Evolutionary conservation across 2,797 vertebrate genomes (phyloP), one percentile per base, ranked within the genome.

Genomic region (Ibycter americanus): DNA sequence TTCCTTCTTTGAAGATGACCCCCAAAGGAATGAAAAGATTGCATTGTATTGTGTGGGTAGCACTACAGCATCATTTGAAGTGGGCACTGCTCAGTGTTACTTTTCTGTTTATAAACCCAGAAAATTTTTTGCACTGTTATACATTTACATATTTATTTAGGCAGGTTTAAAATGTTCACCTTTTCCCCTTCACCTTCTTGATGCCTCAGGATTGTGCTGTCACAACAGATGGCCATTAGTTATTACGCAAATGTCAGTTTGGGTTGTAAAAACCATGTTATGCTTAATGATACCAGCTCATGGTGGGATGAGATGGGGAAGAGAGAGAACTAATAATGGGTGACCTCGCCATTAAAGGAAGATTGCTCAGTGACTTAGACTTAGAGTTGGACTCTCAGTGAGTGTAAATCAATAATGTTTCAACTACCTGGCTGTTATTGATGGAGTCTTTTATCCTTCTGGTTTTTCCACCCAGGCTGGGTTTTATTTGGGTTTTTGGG

Each of bases 41-140:
- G 10, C 19, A 10, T 59, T 88, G 72, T 91, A 1, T 73, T 78
- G 17, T 81, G 46, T 93, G 72, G 54, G 81, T 72, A 93, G 54
- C 84, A 27, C 65, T 71, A 62, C 82, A 90, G 82, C 72, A 67
- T 94, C 68, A 67, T 86, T 90, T 94, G 89, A 79, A 94, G 91
- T 88, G 92, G 70, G 26, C 82, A 62, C 42, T 94, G 87, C n/a
- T 83, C 66, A 51, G 36, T 16, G 1, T 67, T 83, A 58, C 26
- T 83, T 83, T 9, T 8, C 38, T 65, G 17, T 66, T 92, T 89
- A 83, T 82, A 91, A 93, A 95, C 22, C 14, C 36, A 56, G 78
- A 17, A 81, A 34, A 63, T 15, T 26, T 2, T n/a, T 65, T 76
- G 29, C 3, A 0, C 38, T 25, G 7, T 67, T 89, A 32, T 2